Evolutionary conservation across 2,797 vertebrate species (phyloP).

Genomic region (Bradypodion ventrale): DNA sequence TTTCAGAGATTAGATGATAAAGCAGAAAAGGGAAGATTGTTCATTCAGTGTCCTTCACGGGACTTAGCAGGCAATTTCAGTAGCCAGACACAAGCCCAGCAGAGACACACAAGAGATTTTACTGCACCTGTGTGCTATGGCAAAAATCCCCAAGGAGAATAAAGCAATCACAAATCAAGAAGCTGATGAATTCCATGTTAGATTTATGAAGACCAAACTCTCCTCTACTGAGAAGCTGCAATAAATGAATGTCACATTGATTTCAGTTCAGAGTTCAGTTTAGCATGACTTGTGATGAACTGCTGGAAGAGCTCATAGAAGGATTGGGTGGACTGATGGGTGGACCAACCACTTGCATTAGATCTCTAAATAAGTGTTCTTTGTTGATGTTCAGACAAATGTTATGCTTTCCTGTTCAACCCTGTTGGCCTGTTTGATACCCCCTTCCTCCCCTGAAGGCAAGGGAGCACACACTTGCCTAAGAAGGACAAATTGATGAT

Average conservation of each 20-base stretch:
- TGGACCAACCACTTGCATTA: too few relatives aligned
- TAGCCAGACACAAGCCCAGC: not conserved
- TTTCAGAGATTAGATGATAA: not conserved
- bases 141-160: not conserved
- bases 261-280: slow-evolving; percentile 4
- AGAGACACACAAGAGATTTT: not conserved
- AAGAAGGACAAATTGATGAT: not conserved
- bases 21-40: not conserved
- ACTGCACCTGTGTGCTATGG: not conserved
- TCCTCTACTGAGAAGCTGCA: not conserved
- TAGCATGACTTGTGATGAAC: too few relatives aligned
- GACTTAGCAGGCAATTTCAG: slow-evolving; percentile 12
- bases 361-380: too few relatives aligned
- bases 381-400: too few relatives aligned
- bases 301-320: too few relatives aligned
- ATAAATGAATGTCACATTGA: not conserved
- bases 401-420: too few relatives aligned
- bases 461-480: too few relatives aligned
- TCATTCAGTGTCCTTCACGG: not conserved
- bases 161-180: slow-evolving; percentile 1
- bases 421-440: too few relatives aligned
- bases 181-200: slow-evolving; percentile 5
- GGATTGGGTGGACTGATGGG: too few relatives aligned
- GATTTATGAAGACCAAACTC: slow-evolving; percentile 3
- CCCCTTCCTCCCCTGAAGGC: too few relatives aligned